phyloP scores from a whole-genome alignment of 2,113 vertebrate species.

The Rhinolophus ferrumequinum region DNA sequence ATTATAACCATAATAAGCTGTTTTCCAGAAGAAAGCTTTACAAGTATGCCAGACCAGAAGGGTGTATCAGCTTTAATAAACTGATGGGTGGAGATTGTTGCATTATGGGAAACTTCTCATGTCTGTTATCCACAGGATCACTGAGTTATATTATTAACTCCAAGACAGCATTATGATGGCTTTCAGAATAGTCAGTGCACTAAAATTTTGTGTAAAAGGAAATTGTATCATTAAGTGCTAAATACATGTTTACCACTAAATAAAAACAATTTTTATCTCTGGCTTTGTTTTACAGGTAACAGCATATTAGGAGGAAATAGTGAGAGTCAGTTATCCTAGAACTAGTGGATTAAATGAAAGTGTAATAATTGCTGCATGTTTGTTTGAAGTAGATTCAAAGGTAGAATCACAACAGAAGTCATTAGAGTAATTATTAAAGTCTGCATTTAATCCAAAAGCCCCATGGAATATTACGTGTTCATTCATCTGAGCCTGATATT shows the following conservation, averaged over 20 bases:
- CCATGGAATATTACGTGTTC: constrained; percentile 75
- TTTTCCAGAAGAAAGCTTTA: background rate
- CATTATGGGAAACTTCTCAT: background rate
- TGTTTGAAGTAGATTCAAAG: constrained; percentile 84
- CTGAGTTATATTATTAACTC: background rate
- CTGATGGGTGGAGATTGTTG: background rate
- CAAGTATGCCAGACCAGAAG: background rate
- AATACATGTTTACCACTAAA: constrained; percentile 68
- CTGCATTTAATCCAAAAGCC: constrained; percentile 81
- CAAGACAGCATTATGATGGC: accelerated
- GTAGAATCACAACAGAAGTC: constrained; percentile 84
- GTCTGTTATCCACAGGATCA: background rate
- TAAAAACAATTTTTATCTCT: constrained; percentile 75
- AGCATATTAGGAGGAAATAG: constrained; percentile 69
- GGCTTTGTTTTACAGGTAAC: constrained; percentile 74
- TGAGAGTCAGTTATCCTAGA: constrained; percentile 74
- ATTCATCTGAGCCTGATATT: constrained; percentile 67
- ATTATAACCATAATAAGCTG: background rate
- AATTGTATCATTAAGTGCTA: background rate
- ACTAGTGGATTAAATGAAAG: constrained; percentile 74
- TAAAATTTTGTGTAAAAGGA: background rate
- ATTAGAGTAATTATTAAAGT: constrained; percentile 84
- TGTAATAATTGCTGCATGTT: constrained; percentile 80
- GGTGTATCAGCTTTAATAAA: background rate
- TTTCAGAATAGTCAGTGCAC: background rate